A percentile compares a stretch with the other conserved stretches of the same genome.
Evolutionary conservation across 2,888 invertebrate genomes (phyloP).

Genomic region (Electrophaes corylata): DNA sequence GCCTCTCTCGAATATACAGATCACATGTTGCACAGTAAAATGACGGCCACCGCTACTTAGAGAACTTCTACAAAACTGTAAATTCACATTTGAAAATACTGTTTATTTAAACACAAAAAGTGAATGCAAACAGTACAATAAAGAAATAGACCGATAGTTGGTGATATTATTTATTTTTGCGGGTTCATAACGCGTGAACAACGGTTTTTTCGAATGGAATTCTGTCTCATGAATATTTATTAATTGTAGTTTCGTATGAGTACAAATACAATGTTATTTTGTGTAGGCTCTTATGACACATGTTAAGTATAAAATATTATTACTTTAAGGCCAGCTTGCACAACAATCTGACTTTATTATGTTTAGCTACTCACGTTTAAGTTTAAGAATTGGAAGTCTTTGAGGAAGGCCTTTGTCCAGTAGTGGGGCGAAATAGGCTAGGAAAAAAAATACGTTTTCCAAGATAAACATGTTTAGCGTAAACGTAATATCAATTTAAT

Average conservation of each 20-base stretch:
- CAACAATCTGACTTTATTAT: too few relatives aligned
- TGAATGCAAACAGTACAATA: conserved; percentile 9
- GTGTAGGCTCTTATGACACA: neutral
- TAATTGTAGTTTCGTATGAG: conserved; percentile 17
- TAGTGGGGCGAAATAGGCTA: too few relatives aligned
- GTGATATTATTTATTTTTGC: conserved; percentile 26
- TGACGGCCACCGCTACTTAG: neutral
- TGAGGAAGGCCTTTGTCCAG: too few relatives aligned
- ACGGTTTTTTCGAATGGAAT: conserved; percentile 14
- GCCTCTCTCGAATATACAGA: neutral
- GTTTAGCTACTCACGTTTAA: too few relatives aligned
- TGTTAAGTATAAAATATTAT: neutral
- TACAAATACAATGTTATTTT: conserved; percentile 1
- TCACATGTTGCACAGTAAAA: neutral
- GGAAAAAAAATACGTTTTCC: too few relatives aligned
- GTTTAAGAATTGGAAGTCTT: too few relatives aligned
- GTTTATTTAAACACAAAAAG: conserved; percentile 20
- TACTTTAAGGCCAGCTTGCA: too few relatives aligned
- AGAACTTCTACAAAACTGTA: conserved; percentile 1
- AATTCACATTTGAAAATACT: conserved; percentile 20
- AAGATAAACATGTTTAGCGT: too few relatives aligned
- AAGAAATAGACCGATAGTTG: conserved; percentile 26
- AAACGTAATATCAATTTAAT: too few relatives aligned
- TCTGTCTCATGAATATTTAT: conserved; percentile 29
- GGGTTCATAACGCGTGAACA: conserved; percentile 32